Base-by-base conservation (phyloP, 1,140 invertebrate genomes). In the Aphelenchoides besseyi region DNA sequence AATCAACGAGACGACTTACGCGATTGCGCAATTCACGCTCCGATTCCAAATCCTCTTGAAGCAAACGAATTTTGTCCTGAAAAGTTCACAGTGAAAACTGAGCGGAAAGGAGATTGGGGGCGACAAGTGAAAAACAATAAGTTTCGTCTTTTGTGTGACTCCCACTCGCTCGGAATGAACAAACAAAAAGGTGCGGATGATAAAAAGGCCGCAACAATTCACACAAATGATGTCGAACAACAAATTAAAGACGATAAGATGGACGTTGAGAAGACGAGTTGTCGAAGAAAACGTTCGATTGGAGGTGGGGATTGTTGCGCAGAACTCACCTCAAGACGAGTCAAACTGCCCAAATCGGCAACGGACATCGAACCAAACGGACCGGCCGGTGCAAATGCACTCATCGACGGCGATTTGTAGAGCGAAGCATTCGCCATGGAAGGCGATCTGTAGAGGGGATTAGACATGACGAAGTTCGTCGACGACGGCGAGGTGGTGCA, bases 41-140 rank as follows among this genome's bases (percentile, higher is more conserved):
- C 86, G 90, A 90, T 89, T 96, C 94, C 88, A 96, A 89, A 89
- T 96, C 94, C 89, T 96, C 94, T 85, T 94, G 92, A 82, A 97
- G 89, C 84, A 96, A 91, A 87, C 94, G 92, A 87, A 96, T 93
- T 89, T 95, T 95, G 88, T 96, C 94, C 93, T 95, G 89, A 85
- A 92, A 85, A 26, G 26, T 3, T 5, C 55, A 23, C 26, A 59
- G 55, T 33, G 55, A 23, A 59, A 33, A 12, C 5, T 8, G 55
- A 5, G 55, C 26, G 32, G 5, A 33, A 59, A 33, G 18, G 18
- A 59, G 55, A 16, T 48, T 23, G 41, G 23, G 41, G 41, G 18
- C 26, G 55, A n/a, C n/a, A n/a, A n/a, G n/a, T n/a, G 5, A 33
- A 59, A 59, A 59, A 59, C 55, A 59, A 59, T 23, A 33, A 33